Base-by-base conservation (phyloP, 2,113 vertebrate genomes). In the Mormyrus iriodes region DNA sequence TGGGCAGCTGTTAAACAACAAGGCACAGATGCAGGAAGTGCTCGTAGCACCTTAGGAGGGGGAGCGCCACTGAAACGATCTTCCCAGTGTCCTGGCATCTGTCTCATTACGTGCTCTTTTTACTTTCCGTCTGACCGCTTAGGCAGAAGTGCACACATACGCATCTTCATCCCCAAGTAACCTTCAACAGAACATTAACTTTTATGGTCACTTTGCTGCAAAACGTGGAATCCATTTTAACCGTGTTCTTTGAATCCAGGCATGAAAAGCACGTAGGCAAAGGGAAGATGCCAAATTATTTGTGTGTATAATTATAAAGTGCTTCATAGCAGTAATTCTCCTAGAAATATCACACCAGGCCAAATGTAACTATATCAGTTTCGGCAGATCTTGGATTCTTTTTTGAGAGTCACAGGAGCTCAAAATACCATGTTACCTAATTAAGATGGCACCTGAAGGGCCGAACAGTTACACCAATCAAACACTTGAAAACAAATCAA, bases 1-100 rank as follows among this genome's bases (percentile, higher is more conserved):
- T 79, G 35, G 73, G 73, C 73, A 79, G 73, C 73, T 79, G 73
- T 79, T 79, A 79, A 79, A 79, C 35, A 79, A 79, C 73, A 79
- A 35, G 73, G 35, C 73, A 42, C 35, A 79, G 73, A 35, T 79
- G 73, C 73, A 79, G 73, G 73, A 79, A 79, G 73, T 42, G 31
- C 19, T n/a, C n/a, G n/a, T 79, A 42, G 17, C 73, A 79, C 73
- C 31, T 35, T 79, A 79, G 73, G 31, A 79, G 35, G 73, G 35
- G 35, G 15, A 39, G 73, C 39, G 73, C 73, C 19, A 35, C 31
- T 79, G 35, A 79, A 79, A 42, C 35, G 4, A 79, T 79, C 73
- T 39, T 19, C 35, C 31, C 73, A 42, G 35, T 79, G 19, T 79
- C 73, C 73, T 42, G 73, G 73, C 35, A 42, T 79, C 73, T 79